Base-by-base conservation (phyloP, 2,888 invertebrate species). In the Ochropleura leucogaster region DNA sequence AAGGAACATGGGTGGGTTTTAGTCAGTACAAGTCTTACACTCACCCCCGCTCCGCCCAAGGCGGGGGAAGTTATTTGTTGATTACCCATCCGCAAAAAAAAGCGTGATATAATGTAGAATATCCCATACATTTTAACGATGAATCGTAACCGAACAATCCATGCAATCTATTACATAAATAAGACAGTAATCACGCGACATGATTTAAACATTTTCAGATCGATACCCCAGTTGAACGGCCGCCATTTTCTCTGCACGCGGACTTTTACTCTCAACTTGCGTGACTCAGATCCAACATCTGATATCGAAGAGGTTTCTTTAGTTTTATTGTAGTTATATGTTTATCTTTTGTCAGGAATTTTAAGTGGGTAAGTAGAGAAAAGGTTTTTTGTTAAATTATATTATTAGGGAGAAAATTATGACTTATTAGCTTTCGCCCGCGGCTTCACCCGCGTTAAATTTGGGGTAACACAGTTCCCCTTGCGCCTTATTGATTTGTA, bases 201-300 rank as follows among this genome's bases (percentile, higher is more conserved):
- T 82, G 75, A 83, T 87, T 86, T 77, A 85, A 80, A 80, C 85
- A 86, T 87, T 83, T 64, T 74, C 75, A 74, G 78, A 87, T 87
- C 86, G 77, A 85, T 85, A 80, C 68, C 9, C 53, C 74, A 83
- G 88, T 88, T 88, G 84, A 91, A 90, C 63, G 87, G 85, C 87
- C 90, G 65, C 83, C 85, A 86, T 84, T 90, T 91, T 91, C 91
- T 88, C 91, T 89, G 83, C 80, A 77, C 63, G 80, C 68, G 77
- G 76, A 85, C 88, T 89, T 88, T 90, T 89, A 89, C 89, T 90
- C 85, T 89, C 80, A 12, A 64, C 70, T 72, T 71, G 85, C 84
- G 81, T 85, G 84, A 74, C 69, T 57, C 51, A 76, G 81, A 82
- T 82, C 42, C 47, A 72, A 51, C 65, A 78, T 78, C 71, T 69